A percentile compares a stretch with the other conserved stretches of the same genome.
phyloP scores from a whole-genome alignment of 2,888 invertebrate species.

The Branchipolynoe longqiensis region DNA sequence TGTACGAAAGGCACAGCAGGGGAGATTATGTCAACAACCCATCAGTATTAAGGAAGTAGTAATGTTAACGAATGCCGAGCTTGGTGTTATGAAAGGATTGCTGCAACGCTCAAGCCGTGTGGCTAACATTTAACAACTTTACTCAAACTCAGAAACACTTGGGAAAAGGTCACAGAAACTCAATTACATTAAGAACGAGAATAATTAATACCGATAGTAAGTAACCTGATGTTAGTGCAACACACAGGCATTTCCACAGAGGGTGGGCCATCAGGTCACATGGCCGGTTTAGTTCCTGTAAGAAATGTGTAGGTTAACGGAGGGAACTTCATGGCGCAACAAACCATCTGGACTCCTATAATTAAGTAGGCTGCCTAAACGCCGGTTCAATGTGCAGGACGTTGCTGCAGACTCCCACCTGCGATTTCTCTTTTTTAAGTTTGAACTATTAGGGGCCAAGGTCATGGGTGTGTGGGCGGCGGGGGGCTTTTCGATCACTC shows the following conservation, averaged over 20 bases:
- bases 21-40: background rate
- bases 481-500: background rate
- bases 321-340: no score
- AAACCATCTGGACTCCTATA: no score
- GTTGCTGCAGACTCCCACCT: no score
- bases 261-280: background rate
- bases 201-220: slow-evolving; percentile 20
- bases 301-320: background rate
- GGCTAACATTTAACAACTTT: slow-evolving; percentile 51
- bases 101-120: slow-evolving; percentile 51
- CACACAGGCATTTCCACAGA: slow-evolving; percentile 17
- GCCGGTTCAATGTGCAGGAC: no score
- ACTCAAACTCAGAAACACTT: slow-evolving; percentile 41
- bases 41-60: slow-evolving; percentile 10
- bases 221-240: slow-evolving; percentile 49
- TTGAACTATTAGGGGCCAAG: no score
- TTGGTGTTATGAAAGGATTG: slow-evolving; percentile 31
- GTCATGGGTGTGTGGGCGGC: no score
- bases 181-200: background rate
- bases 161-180: slow-evolving; percentile 36
- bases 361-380: no score
- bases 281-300: background rate
- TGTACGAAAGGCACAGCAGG: slow-evolving; percentile 27
- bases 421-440: no score
- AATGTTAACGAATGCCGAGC: slow-evolving; percentile 4